Evolutionary conservation across 2,888 invertebrate genomes (phyloP).

Genomic region (Hyposoter didymator): DNA sequence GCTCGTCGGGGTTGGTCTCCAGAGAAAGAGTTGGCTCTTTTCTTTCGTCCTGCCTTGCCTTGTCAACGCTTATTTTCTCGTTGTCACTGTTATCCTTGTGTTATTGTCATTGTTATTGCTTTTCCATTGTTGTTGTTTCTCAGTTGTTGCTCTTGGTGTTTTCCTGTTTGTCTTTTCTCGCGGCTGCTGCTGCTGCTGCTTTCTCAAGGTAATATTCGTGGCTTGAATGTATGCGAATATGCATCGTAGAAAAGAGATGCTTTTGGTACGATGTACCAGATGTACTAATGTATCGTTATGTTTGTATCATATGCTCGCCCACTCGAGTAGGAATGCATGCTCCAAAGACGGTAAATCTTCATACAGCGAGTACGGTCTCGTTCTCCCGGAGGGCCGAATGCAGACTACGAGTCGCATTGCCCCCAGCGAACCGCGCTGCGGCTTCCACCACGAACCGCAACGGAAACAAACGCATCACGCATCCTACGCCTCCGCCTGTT

Average conservation of each 20-base stretch:
- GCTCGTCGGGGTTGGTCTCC: conserved; percentile 3
- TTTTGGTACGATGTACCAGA: background rate
- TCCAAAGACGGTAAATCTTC: conserved; percentile 82
- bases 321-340: conserved; percentile 81
- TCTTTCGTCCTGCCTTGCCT: background rate
- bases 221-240: background rate
- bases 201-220: conserved; percentile 12
- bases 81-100: background rate
- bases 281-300: conserved; percentile 39
- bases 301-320: conserved; percentile 55
- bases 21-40: conserved; percentile 14
- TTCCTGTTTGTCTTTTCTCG: background rate
- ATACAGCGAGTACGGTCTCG: conserved; percentile 72
- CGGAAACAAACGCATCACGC: conserved; percentile 47
- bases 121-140: conserved; percentile 14
- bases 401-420: conserved; percentile 72
- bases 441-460: conserved; percentile 14
- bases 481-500: background rate
- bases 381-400: conserved; percentile 73
- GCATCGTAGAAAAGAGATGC: conserved; percentile 4
- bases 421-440: conserved; percentile 62
- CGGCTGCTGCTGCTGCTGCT: background rate
- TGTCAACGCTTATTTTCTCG: conserved; percentile 14
- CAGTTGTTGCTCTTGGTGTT: too few relatives aligned
- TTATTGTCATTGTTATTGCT: conserved; percentile 13